Evolutionary conservation across 2,797 vertebrate genomes (phyloP).

Genomic region (Poecilia wingei): DNA sequence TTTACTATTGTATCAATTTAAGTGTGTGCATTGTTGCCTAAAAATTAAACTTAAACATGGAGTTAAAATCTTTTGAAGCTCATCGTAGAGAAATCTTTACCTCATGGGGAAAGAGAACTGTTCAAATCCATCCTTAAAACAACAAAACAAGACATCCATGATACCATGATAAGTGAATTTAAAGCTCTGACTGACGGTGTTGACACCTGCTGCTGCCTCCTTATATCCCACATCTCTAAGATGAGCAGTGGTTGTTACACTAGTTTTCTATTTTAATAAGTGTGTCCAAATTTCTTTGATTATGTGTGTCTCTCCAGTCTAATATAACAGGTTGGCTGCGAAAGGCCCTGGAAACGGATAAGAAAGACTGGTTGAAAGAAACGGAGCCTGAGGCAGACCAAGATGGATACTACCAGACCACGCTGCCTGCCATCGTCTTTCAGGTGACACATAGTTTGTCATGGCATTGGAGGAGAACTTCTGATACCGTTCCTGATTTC

Average conservation of each 20-base stretch:
- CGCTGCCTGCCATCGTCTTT: conserved; percentile 95
- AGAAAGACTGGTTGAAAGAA: conserved; percentile 96
- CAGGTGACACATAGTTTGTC: conserved; percentile 80
- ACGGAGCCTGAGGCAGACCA: conserved; percentile 96
- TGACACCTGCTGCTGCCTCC: not conserved
- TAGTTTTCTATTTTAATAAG: not conserved
- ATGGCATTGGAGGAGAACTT: no score
- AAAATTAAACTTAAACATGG: not conserved
- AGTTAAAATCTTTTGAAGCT: not conserved
- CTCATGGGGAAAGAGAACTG: not conserved
- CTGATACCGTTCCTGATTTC: not conserved
- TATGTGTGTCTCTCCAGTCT: conserved; percentile 77
- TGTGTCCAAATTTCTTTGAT: not conserved
- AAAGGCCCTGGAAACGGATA: conserved; percentile 96
- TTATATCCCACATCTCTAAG: not conserved
- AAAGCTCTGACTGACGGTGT: not conserved
- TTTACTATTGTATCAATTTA: not conserved
- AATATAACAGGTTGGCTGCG: conserved; percentile 97
- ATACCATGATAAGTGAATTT: not conserved
- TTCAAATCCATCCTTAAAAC: not conserved
- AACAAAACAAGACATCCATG: not conserved
- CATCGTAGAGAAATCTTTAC: not conserved
- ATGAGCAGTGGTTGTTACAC: not conserved
- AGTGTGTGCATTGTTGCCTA: not conserved
- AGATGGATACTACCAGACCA: conserved; percentile 97